Evolutionary conservation across 1,140 invertebrate genomes (phyloP).

Genomic region (Liolophura sinensis): DNA sequence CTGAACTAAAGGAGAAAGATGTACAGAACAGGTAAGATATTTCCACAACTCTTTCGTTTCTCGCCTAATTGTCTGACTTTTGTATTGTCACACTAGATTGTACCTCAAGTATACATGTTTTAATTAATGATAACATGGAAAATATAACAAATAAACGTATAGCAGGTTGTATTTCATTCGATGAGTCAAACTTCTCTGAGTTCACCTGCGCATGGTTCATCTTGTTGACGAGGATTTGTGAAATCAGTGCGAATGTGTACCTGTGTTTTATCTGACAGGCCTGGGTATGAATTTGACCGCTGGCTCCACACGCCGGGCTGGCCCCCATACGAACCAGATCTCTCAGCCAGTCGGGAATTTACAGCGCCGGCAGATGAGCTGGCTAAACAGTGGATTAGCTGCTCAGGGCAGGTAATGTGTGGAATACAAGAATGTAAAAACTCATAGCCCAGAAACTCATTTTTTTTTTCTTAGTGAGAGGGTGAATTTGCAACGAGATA

Average conservation of each 20-base stretch:
- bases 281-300: conserved; percentile 29
- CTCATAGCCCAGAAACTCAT: too few species aligned
- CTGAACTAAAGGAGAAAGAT: conserved; percentile 23
- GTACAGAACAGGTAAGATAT: conserved; percentile 25
- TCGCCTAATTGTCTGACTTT: too few species aligned
- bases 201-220: neutral
- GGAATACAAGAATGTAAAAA: too few species aligned
- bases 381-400: conserved; percentile 14
- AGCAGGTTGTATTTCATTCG: too few species aligned
- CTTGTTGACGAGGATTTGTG: neutral
- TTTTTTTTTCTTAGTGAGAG: too few species aligned
- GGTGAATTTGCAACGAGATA: too few species aligned
- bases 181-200: neutral
- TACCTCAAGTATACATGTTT: too few species aligned
- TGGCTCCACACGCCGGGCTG: conserved; percentile 33
- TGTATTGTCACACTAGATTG: too few species aligned
- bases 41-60: too few species aligned
- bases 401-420: conserved; percentile 2
- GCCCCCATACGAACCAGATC: conserved; percentile 34
- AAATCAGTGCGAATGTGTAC: neutral
- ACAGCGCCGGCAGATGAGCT: conserved; percentile 22
- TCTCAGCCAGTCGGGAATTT: conserved; percentile 28
- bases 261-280: conserved; percentile 7
- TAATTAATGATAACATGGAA: too few species aligned
- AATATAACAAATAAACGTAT: too few species aligned